phyloP scores from a whole-genome alignment of 2,113 vertebrate genomes.

The Malaclemys terrapin region DNA sequence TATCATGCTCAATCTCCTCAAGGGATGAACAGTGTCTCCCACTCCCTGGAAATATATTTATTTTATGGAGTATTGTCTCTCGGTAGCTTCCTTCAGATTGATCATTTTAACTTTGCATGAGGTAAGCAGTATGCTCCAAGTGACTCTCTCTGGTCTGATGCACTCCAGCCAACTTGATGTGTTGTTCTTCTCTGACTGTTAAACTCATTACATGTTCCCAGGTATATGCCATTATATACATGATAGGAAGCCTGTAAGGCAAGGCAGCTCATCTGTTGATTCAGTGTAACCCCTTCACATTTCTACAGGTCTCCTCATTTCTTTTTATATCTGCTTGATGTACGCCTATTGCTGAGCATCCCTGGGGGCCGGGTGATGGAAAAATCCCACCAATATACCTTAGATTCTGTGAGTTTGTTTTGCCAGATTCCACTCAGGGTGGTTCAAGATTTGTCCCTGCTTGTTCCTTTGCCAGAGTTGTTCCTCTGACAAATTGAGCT shows the following conservation, averaged over 20 bases:
- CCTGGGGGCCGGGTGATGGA: not conserved
- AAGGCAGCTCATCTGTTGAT: not conserved
- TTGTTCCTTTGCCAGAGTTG: not conserved
- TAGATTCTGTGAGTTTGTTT: accelerated
- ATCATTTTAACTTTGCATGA: not conserved
- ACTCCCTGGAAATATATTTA: not conserved
- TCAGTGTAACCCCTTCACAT: not conserved
- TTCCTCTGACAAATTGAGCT: not conserved
- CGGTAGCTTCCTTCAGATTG: not conserved
- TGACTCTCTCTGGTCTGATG: not conserved
- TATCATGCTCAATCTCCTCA: not conserved
- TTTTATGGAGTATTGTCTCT: not conserved
- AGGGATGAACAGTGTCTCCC: not conserved
- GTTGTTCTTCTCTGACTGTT: not conserved
- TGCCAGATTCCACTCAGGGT: not conserved
- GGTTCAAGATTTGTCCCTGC: not conserved
- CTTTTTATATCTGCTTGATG: not conserved
- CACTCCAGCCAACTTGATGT: not conserved
- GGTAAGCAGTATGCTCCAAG: not conserved
- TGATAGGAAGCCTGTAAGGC: too few species aligned
- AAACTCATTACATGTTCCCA: not conserved
- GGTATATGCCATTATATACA: not conserved
- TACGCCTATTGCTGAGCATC: not conserved
- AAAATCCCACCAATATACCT: not conserved
- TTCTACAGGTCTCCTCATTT: not conserved